A percentile compares a stretch with the other conserved stretches of the same genome.
Conservation (phyloP, 2,797 vertebrate species). For the Kryptopterus vitreolus region DNA sequence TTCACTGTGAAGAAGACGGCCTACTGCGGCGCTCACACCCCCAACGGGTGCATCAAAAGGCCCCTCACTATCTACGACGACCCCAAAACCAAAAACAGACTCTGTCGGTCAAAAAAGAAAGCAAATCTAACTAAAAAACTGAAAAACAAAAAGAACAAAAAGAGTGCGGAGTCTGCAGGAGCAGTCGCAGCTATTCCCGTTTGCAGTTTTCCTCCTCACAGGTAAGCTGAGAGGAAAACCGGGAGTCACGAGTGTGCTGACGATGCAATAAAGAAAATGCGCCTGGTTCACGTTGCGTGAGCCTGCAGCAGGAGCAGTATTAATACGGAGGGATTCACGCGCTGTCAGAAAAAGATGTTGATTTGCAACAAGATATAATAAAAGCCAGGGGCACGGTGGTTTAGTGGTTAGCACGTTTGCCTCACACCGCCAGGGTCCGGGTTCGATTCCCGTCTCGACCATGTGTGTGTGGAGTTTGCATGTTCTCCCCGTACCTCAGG, state of each 20-base stretch:
- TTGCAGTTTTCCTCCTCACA: slow-evolving; percentile 88
- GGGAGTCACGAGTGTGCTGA: background rate
- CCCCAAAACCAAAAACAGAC: slow-evolving; percentile 83
- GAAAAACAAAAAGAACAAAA: slow-evolving; percentile 85
- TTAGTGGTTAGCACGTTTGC: no score
- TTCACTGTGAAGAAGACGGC: slow-evolving; percentile 97
- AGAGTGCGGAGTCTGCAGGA: slow-evolving; percentile 76
- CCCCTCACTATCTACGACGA: slow-evolving; percentile 90
- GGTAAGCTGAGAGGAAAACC: slow-evolving; percentile 71
- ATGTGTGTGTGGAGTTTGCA: no score
- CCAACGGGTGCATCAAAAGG: slow-evolving; percentile 81
- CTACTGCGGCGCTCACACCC: slow-evolving; percentile 88
- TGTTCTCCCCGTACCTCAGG: no score
- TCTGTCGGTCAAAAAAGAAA: slow-evolving; percentile 81
- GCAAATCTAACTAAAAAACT: slow-evolving; percentile 81
- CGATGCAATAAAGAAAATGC: background rate
- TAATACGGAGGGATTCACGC: background rate
- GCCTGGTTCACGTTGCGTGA: background rate
- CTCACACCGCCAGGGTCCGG: no score
- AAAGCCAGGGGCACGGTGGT: no score
- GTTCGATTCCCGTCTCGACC: no score
- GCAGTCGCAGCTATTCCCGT: slow-evolving; percentile 75
- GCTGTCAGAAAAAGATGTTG: background rate
- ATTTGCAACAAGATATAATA: no score
- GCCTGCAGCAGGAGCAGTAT: background rate